Conservation (phyloP, 2,888 invertebrate genomes). For the Arge pagana region DNA sequence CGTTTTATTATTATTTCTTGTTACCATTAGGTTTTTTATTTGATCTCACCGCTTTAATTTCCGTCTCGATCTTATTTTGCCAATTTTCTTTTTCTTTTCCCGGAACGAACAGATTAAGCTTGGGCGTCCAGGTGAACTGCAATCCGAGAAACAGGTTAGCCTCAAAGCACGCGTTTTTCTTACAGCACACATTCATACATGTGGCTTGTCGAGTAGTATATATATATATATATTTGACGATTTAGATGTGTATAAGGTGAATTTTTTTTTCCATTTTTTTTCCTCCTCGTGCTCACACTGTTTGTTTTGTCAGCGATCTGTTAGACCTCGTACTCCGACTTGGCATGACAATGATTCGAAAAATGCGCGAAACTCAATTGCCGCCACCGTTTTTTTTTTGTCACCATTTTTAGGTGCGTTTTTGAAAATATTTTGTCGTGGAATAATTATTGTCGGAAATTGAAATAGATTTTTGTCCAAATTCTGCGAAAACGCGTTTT, state of each 20-base stretch:
- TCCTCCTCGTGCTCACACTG: constrained; percentile 10
- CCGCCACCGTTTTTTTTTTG: neutral
- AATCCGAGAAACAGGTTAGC: constrained; percentile 74
- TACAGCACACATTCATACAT: neutral
- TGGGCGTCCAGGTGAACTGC: constrained; percentile 81
- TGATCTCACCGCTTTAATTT: no score
- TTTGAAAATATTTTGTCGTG: no score
- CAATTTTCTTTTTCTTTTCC: constrained; percentile 63
- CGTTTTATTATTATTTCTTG: no score
- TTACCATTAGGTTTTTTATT: no score
- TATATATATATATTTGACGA: neutral
- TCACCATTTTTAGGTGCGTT: no score
- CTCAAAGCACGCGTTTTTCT: constrained; percentile 23
- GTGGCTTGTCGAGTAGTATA: constrained; percentile 7
- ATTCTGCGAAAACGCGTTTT: no score
- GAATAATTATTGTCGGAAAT: no score
- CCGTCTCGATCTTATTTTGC: no score
- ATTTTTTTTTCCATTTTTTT: neutral
- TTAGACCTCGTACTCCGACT: neutral
- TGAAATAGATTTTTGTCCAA: no score
- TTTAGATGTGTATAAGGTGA: neutral
- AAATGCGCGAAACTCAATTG: neutral
- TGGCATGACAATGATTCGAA: constrained; percentile 4
- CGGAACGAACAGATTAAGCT: constrained; percentile 70
- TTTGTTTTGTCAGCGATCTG: neutral